Base-by-base conservation (phyloP, 2,113 vertebrate genomes). In the Passer montanus region DNA sequence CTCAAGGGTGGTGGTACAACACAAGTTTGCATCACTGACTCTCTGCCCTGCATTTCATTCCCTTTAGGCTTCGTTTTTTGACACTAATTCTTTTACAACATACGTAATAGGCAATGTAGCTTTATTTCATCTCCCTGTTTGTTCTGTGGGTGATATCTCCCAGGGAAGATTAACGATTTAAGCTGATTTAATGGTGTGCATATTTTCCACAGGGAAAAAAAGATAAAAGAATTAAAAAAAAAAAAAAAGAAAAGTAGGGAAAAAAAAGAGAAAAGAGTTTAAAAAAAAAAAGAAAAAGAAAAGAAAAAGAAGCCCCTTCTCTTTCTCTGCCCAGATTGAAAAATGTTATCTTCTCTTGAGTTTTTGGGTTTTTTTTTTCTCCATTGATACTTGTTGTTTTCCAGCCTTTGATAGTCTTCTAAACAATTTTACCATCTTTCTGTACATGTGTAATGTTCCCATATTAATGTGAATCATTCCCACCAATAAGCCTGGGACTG, bases 1-100 rank as follows among this genome's bases (percentile, higher is more conserved):
- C 67, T 85, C 79, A 43, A 50, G 59, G 59, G 3, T 55, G 37
- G 75, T 39, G 35, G 43, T 20, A 22, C 3, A 86, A 74, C 72
- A 63, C 16, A 21, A 33, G 33, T 55, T 93, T 89, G 39, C 12
- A 31, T 59, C 75, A 30, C 58, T 72, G 58, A 82, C 30, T 69
- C 50, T 83, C 46, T 90, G 68, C 43, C 63, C 55, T 87, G 55
- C 16, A 4, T 63, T 80, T 93, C 47, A n/a, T 59, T 86, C 72
- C 56, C 56, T 56, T 88, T 86, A 41, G 68, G 59, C 81, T 70
- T 94, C 35, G 22, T 90, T 64, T 86, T 85, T 82, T 63, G 68
- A 93, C 73, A 74, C 35, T 84, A 86, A 96, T 92, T 95, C 72
- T 81, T 96, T 56, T 50, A n/a, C 60, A 94, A 35, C 30, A 11